phyloP scores from a whole-genome alignment of 2,888 invertebrate species.

The Tachina grossa region DNA sequence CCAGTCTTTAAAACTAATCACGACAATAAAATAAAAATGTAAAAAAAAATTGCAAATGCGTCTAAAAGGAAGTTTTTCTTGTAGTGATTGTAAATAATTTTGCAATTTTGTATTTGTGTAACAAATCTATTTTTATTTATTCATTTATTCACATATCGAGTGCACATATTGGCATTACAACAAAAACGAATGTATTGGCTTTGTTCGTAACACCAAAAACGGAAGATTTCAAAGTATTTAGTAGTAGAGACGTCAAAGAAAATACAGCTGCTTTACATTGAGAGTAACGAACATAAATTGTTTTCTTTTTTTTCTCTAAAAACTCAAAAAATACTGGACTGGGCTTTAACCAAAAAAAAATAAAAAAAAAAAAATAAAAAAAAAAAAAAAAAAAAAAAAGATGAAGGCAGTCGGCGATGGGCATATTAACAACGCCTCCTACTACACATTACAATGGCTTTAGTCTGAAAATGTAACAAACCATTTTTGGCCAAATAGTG shows the following conservation, averaged over 20 bases:
- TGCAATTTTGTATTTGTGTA: slow-evolving; percentile 36
- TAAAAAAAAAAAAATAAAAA: too few species aligned
- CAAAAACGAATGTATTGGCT: slow-evolving; percentile 43
- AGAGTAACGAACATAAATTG: slow-evolving; percentile 38
- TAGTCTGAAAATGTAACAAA: slow-evolving; percentile 32
- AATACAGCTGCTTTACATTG: slow-evolving; percentile 60
- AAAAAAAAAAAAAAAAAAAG: background rate
- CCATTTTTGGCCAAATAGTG: slow-evolving; percentile 53
- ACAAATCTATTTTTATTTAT: slow-evolving; percentile 51
- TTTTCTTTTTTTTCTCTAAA: background rate
- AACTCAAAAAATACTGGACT: background rate
- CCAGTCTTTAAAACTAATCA: slow-evolving; percentile 42
- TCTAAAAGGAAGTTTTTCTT: slow-evolving; percentile 47
- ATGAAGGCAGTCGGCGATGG: slow-evolving; percentile 58
- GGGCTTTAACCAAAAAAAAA: background rate
- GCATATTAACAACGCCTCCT: slow-evolving; percentile 67
- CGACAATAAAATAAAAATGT: slow-evolving; percentile 20
- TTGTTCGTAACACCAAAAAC: slow-evolving; percentile 64
- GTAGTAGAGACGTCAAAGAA: slow-evolving; percentile 67
- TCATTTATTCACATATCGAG: slow-evolving; percentile 49
- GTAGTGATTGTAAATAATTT: slow-evolving; percentile 30
- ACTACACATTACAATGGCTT: slow-evolving; percentile 37
- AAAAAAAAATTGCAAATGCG: slow-evolving; percentile 16
- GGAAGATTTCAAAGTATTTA: slow-evolving; percentile 67
- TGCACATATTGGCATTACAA: slow-evolving; percentile 25